Base-by-base conservation (phyloP, 2,797 vertebrate species). In the Lagocephalus sceleratus region DNA sequence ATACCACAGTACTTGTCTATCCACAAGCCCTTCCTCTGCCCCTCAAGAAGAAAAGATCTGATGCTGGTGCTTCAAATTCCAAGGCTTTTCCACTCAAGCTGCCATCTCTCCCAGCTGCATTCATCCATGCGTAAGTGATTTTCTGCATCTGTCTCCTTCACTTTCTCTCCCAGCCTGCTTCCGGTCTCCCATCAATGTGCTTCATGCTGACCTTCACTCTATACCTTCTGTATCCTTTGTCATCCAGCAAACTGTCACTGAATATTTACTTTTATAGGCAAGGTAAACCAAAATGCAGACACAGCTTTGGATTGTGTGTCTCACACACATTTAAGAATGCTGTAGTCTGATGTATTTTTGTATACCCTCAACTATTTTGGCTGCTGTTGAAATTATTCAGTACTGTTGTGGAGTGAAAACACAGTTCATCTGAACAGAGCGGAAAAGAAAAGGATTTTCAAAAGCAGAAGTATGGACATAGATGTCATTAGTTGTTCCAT, bases 31-130 rank as follows among this genome's bases (percentile, higher is more conserved):
- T 74, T 63, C 69, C 73, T 71, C 64, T 68, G 54, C 68, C 57
- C 66, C 57, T 79, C 48, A 73, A 72, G 70, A 73, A 84, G 68
- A 83, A 75, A 59, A 70, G 51, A 78, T 80, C 70, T 57, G 63
- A 52, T 71, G 69, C 78, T 63, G 75, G 84, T 78, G 80, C 66
- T 85, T 88, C 66, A 68, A 70, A 87, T 85, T 87, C 83, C 79
- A 80, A 80, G 73, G 79, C 71, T 83, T 85, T 85, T 76, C 73
- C 52, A 57, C 76, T 85, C 75, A 71, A 54, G 73, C 78, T 76
- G 56, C 70, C 79, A 75, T 82, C 77, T 78, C 71, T 35, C 75
- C 59, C 76, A 73, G 81, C 59, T 20, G 70, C 76, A 76, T 76
- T 77, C 82, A 84, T 70, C 76, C 76, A 79, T 73, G 73, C 71